Conservation (phyloP, 2,888 invertebrate genomes). For the Amblyjoppa fuscipennis region DNA sequence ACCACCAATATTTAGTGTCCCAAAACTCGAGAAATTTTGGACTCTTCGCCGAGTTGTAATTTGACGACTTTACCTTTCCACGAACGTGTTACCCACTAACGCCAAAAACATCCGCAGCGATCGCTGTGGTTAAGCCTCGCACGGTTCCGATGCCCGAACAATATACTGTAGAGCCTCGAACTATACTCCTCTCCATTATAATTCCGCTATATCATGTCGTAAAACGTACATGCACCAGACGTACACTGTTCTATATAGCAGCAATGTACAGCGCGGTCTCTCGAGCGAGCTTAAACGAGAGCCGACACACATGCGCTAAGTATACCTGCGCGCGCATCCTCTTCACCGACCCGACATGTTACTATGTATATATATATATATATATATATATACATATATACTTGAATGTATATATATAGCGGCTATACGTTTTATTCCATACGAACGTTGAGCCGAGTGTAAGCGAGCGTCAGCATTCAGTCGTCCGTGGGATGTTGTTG, state of each 20-base stretch:
- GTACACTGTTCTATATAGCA: conserved; percentile 15
- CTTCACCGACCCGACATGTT: conserved; percentile 18
- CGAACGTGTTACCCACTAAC: background rate
- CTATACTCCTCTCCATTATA: conserved; percentile 56
- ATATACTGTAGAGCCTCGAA: background rate
- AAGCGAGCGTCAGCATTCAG: conserved; percentile 66
- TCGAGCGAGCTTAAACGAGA: conserved; percentile 39
- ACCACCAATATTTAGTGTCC: background rate
- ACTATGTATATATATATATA: conserved; percentile 4
- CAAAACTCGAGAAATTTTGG: background rate
- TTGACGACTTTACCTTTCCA: background rate
- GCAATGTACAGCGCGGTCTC: background rate
- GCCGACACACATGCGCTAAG: conserved; percentile 54
- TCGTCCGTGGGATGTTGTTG: conserved; percentile 70
- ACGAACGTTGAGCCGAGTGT: conserved; percentile 50
- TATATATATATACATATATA: background rate
- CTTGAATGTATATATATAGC: background rate
- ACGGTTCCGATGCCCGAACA: background rate
- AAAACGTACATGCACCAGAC: conserved; percentile 62
- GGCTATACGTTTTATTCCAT: conserved; percentile 27
- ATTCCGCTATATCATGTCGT: conserved; percentile 62
- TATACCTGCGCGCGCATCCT: conserved; percentile 59
- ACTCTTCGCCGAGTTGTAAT: background rate
- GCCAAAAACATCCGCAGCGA: background rate
- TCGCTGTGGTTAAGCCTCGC: background rate